Base-by-base conservation (phyloP, 2,113 vertebrate species). In the Notechis scutatus region DNA sequence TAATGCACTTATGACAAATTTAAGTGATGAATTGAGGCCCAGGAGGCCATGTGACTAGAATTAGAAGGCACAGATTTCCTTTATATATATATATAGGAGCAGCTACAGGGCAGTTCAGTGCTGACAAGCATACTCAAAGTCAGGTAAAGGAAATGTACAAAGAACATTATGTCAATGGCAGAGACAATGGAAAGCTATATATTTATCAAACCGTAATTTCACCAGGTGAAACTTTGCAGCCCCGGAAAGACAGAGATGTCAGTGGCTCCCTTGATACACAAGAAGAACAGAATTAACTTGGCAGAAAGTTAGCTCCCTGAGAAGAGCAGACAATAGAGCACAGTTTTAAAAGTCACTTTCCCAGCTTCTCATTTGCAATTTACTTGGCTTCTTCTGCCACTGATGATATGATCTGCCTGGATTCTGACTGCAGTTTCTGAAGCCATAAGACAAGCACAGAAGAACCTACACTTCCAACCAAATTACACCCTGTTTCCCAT, bases 1-100 rank as follows among this genome's bases (percentile, higher is more conserved):
- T 97, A 97, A 97, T 94, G 91, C 94, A 93, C 93, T 97, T 97
- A 97, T 4, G 94, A 95, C 96, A 96, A 96, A 96, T 97, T 97
- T 96, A 97, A 96, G 96, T 96, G 97, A 97, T 95, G 95, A 96
- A 97, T 96, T 95, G 96, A 95, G 95, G 96, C 95, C 96, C 95
- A 94, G 94, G 96, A 97, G 96, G 96, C 95, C 95, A 86, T 94
- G 95, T 92, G 95, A 96, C 95, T 96, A 61, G 95, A 97, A 97
- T 96, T 94, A 96, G 93, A 94, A 92, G 95, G 56, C 95, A 96
- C 95, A 94, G 93, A 96, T 97, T 95, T 91, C 89, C 95, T 94
- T 94, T 95, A 96, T 95, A 96, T 96, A 96, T 96, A 96, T 96
- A 96, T 81, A 81, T 69, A 94, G 94, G 95, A 96, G 95, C 96